Evolutionary conservation across 2,888 invertebrate genomes (phyloP).

Genomic region (Pterostichus niger): DNA sequence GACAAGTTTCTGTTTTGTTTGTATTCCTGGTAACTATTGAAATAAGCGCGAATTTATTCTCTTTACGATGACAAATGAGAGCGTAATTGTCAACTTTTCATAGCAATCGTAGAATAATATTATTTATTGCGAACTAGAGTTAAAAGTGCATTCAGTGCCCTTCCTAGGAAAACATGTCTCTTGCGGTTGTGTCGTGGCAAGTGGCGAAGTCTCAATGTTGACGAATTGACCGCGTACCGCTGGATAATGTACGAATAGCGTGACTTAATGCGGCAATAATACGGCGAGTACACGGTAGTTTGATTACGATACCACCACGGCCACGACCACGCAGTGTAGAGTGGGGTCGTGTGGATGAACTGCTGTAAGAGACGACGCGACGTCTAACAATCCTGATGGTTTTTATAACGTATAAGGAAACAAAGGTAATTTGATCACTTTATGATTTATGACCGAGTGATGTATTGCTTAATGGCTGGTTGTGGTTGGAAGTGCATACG

Average conservation of each 20-base stretch:
- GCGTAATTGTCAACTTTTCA: too few species aligned
- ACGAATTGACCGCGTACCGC: constrained; percentile 66
- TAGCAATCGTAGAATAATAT: too few species aligned
- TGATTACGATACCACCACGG: constrained; percentile 7
- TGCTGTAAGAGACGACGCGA: not conserved
- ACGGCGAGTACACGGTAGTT: constrained; percentile 34
- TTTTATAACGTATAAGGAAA: constrained; percentile 30
- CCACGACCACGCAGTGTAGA: not conserved
- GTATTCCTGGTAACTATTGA: too few species aligned
- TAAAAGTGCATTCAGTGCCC: too few species aligned
- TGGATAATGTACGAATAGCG: constrained; percentile 65
- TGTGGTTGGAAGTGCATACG: constrained; percentile 5
- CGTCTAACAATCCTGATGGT: not conserved
- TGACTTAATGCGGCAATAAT: constrained; percentile 63
- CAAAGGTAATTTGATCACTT: constrained; percentile 49
- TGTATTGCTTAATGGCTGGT: constrained; percentile 27
- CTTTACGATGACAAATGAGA: too few species aligned
- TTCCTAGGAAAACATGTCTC: too few species aligned
- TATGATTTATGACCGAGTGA: constrained; percentile 34
- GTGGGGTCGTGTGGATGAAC: not conserved
- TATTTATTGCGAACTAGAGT: too few species aligned
- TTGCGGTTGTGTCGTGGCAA: not conserved
- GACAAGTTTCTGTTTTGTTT: too few species aligned
- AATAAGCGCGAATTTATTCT: too few species aligned
- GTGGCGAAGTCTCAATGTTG: constrained; percentile 33